Base-by-base conservation (phyloP, 2,113 vertebrate genomes). In the Chaetodon auriga region DNA sequence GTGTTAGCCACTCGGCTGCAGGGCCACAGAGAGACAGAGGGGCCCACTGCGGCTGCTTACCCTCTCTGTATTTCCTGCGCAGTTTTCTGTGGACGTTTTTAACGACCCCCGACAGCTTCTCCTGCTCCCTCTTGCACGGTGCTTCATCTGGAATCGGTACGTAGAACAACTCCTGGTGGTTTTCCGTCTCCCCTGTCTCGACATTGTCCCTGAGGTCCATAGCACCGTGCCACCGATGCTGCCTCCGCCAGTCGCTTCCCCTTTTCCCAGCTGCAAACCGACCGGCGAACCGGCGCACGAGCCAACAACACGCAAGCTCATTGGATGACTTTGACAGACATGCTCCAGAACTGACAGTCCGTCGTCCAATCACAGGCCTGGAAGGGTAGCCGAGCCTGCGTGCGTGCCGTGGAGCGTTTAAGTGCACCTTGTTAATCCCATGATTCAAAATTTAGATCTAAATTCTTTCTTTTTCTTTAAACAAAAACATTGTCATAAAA, bases 51-150 rank as follows among this genome's bases (percentile, higher is more conserved):
- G 64, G 68, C 79, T 65, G 69, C 91, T 96, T 95, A 99, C 98
- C 98, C 96, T 99, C 97, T 86, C 96, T 95, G 93, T 98, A 99
- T 95, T 99, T 99, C 95, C 96, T 97, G 90, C 98, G 97, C 93
- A 99, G 97, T 92, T 97, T 96, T 92, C 97, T 95, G 93, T 99
- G 98, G 68, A 99, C 97, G 93, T 96, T 97, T 91, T 98, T 99
- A 49, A 99, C 97, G 70, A 99, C 96, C 58, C 97, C 97, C 0
- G 98, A 98, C 87, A 99, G 95, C 93, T 98, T 98, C 93, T 98
- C 97, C 92, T 99, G 97, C 91, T 97, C 96, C 87, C 93, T 87
- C 86, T 96, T 93, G 58, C 30, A 74, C 53, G 90, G 87, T 8
- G 70, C 73, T 35, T 90, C 93, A 1, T 65, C 75, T 0, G 91